phyloP scores from a whole-genome alignment of 2,113 vertebrate genomes.

The Microcebus ravelobensis region DNA sequence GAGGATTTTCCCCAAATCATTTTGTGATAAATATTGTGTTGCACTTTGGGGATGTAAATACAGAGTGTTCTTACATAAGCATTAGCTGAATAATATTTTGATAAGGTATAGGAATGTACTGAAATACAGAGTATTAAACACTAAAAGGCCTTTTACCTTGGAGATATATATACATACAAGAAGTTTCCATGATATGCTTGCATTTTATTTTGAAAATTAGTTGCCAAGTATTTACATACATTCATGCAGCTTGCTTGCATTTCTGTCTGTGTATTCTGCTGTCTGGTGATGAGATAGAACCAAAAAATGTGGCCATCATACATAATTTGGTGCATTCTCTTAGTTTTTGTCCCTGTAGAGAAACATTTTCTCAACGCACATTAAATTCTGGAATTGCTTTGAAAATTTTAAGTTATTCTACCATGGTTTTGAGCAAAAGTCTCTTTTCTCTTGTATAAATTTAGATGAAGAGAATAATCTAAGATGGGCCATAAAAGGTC shows the following conservation, averaged over 20 bases:
- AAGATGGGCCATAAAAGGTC: neutral
- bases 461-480: neutral
- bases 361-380: neutral
- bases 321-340: neutral
- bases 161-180: neutral
- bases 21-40: neutral
- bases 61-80: neutral
- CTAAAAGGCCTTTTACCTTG: neutral
- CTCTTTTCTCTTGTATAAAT: neutral
- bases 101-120: neutral
- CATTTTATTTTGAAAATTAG: slow-evolving; percentile 36
- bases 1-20: neutral
- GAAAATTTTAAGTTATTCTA: neutral
- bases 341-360: neutral
- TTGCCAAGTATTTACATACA: neutral
- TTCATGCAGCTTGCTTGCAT: neutral
- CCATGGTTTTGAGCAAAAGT: neutral
- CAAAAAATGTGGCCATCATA: neutral
- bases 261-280: neutral
- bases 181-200: neutral
- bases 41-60: neutral
- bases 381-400: neutral
- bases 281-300: neutral
- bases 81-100: neutral
- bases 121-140: neutral